Base-by-base conservation (phyloP, 30 jellyfish, hydroid and myxozoan genomes). In the Nemopilema nomurai region DNA sequence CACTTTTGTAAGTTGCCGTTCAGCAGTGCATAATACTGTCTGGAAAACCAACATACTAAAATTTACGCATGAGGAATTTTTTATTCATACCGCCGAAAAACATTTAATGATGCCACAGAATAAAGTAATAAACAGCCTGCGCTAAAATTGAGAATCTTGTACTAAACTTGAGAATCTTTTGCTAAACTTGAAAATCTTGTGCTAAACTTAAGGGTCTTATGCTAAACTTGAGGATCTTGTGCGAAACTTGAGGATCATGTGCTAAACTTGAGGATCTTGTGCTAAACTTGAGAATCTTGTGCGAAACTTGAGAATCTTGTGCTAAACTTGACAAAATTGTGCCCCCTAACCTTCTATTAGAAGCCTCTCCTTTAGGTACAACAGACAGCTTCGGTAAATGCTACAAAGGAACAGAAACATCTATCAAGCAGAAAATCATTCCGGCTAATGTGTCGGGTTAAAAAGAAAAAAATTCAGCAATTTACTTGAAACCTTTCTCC, bases 1-100 rank as follows among this genome's bases (percentile, higher is more conserved):
- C 96, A 91, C 72, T 87, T 87, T 62, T 83, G 94, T 8, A 91
- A 74, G 50, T 30, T 86, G 25, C 91, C 94, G 64, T 83, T 79
- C 0, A 80, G 76, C 25, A 90, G 49, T 30, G 74, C 82, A 73
- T 77, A 90, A 67, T 83, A 79, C 28, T 71, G 64, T 75, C 97
- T 90, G 77, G 49, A n/a, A 73, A 8, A 41, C 6, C 6, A 3
- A 3, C 13, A 3, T 41, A 41, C 13, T 41, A 6, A 41, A 41
- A 41, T 3, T 13, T 41, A 41, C 57, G 13, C 13, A 41, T 41
- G 9, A 41, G 13, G 9, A 41, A 41, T 13, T 41, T 41, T 13
- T 41, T 3, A 41, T 41, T 41, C 13, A 41, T 41, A 13, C 6
- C 57, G 13, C 13, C 57, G 13, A 41, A 41, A 41, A 41, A 3